A percentile compares a stretch with the other conserved stretches of the same genome.
Conservation (phyloP, 2,113 vertebrate genomes). For the Python bivittatus region DNA sequence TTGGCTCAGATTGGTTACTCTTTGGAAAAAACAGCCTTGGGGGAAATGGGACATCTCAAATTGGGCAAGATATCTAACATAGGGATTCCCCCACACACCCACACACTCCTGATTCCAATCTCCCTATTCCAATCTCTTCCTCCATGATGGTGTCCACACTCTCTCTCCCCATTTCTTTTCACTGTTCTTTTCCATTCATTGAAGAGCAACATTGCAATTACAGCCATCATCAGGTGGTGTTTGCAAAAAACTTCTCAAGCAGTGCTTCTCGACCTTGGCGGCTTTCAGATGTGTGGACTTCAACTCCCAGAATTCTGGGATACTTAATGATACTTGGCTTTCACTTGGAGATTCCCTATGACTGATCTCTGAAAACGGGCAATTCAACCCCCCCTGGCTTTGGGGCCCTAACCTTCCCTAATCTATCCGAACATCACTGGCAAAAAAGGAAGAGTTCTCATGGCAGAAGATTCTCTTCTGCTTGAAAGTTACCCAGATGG, state of each 20-base stretch:
- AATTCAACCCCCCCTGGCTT: neutral
- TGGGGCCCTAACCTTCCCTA: neutral
- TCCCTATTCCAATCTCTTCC: neutral
- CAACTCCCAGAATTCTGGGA: no score
- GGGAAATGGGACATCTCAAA: neutral
- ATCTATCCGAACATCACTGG: neutral
- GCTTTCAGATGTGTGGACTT: no score
- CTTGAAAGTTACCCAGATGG: constrained; percentile 7
- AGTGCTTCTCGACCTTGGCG: no score
- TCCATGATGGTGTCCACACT: neutral
- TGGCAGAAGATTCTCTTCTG: neutral
- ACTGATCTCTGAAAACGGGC: neutral
- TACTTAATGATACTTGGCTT: no score
- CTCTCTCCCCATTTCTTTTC: neutral
- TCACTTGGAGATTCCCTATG: neutral
- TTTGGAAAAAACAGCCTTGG: constrained; percentile 26
- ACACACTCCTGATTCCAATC: neutral
- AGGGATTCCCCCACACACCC: neutral
- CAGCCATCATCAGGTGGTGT: no score
- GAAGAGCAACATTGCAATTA: no score
- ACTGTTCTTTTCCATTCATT: no score
- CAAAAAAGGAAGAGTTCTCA: neutral
- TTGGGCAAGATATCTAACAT: neutral
- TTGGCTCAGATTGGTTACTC: constrained; percentile 48
- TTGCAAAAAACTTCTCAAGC: no score